phyloP scores from a whole-genome alignment of 2,113 vertebrate genomes.

The Symphodus melops region DNA sequence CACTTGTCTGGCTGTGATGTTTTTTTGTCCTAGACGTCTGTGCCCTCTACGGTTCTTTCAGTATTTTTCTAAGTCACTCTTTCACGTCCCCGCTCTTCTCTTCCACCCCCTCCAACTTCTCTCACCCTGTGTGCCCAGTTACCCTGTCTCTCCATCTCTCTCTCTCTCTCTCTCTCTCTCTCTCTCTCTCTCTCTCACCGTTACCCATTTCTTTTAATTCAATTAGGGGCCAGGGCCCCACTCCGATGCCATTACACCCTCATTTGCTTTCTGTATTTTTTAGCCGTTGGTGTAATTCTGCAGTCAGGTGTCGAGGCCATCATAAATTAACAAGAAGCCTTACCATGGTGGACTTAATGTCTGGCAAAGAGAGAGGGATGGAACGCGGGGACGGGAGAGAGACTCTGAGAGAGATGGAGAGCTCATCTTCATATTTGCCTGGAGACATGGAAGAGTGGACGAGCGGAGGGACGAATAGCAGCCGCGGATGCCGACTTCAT shows the following conservation, averaged over 20 bases:
- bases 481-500: constrained; percentile 73
- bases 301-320: constrained; percentile 82
- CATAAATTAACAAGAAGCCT: constrained; percentile 81
- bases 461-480: constrained; percentile 78
- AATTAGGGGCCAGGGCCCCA: constrained; percentile 93
- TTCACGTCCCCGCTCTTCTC: constrained; percentile 39
- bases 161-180: constrained; percentile 33
- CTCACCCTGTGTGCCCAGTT: constrained; percentile 54
- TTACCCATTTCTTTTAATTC: constrained; percentile 92
- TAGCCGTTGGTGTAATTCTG: constrained; percentile 87
- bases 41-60: constrained; percentile 55
- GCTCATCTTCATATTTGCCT: constrained; percentile 85
- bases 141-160: constrained; percentile 42
- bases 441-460: constrained; percentile 79
- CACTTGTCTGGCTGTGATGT: constrained; percentile 60
- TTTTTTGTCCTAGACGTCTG: constrained; percentile 66
- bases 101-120: constrained; percentile 39
- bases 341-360: constrained; percentile 76
- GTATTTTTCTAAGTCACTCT: constrained; percentile 61
- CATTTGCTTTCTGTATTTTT: constrained; percentile 88
- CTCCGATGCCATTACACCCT: constrained; percentile 91
- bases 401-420: constrained; percentile 62
- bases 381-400: constrained; percentile 49
- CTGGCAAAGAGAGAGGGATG: constrained; percentile 71
- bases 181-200: constrained; percentile 54